phyloP scores from a whole-genome alignment of 2,888 invertebrate species.

The Lepidochrysops patricia region DNA sequence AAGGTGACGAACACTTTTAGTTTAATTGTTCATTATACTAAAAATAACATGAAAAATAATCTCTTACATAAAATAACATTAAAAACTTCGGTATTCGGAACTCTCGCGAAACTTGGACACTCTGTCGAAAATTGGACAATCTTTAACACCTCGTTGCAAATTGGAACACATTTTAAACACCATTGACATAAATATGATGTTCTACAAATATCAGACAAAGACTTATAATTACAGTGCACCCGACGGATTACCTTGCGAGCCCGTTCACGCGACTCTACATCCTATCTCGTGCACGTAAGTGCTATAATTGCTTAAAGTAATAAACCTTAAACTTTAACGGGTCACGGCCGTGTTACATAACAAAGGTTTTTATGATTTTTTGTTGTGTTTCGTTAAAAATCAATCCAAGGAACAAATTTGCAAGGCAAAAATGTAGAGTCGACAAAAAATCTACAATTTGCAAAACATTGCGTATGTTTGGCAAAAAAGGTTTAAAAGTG shows the following conservation, averaged over 20 bases:
- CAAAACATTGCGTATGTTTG: background rate
- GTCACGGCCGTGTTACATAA: slow-evolving; percentile 10
- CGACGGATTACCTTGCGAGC: background rate
- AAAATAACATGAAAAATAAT: no score
- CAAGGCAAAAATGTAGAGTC: background rate
- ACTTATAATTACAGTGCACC: slow-evolving; percentile 10
- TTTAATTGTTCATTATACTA: no score
- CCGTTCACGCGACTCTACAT: background rate
- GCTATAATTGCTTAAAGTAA: background rate
- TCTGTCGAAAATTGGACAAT: background rate
- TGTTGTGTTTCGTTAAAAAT: background rate
- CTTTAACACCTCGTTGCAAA: background rate
- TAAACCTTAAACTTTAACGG: slow-evolving; percentile 10
- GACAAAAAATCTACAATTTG: background rate
- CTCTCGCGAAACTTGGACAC: no score
- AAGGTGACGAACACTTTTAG: no score
- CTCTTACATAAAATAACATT: no score
- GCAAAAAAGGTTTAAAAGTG: background rate
- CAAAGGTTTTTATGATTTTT: slow-evolving; percentile 5
- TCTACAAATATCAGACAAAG: slow-evolving; percentile 11
- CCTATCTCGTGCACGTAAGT: slow-evolving; percentile 1
- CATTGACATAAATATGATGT: slow-evolving; percentile 10
- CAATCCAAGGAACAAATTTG: background rate
- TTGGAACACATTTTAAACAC: background rate
- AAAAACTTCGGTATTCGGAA: no score